Percentiles rank a stretch among this genome's conserved stretches.
phyloP scores from a whole-genome alignment of 2,888 invertebrate genomes.

The Melinopterus prodromus region DNA sequence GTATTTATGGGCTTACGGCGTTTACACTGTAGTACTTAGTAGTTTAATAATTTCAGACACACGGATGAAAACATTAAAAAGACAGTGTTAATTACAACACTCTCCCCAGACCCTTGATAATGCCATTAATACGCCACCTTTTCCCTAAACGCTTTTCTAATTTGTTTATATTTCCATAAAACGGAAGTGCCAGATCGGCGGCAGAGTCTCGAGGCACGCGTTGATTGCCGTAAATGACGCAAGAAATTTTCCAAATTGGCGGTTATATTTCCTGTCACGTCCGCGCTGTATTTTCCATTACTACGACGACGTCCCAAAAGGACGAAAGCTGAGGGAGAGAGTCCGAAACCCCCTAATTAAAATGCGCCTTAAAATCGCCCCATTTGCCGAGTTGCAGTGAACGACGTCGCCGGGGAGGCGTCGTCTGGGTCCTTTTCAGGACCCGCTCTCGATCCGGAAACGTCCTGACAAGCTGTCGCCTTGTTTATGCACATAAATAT shows the following conservation, averaged over 20 bases:
- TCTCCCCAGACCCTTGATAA: too few relatives aligned
- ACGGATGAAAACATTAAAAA: too few relatives aligned
- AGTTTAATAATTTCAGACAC: too few relatives aligned
- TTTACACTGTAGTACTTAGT: too few relatives aligned
- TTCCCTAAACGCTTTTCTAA: constrained; percentile 13
- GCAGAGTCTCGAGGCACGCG: neutral
- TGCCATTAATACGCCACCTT: neutral
- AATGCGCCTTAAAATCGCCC: constrained; percentile 43
- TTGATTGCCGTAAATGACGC: neutral
- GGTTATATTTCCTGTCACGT: constrained; percentile 49
- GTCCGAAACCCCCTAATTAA: constrained; percentile 43
- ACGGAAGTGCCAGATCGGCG: neutral
- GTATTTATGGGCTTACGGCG: too few relatives aligned
- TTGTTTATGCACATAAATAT: constrained; percentile 48
- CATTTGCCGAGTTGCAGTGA: constrained; percentile 18
- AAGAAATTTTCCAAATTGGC: constrained; percentile 45
- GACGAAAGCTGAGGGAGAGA: constrained; percentile 31
- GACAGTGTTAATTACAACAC: too few relatives aligned
- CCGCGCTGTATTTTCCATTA: constrained; percentile 47
- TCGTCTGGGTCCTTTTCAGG: neutral
- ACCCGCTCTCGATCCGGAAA: constrained; percentile 27
- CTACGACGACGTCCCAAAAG: constrained; percentile 35
- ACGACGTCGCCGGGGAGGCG: neutral
- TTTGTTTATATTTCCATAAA: constrained; percentile 18
- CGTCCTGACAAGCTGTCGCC: constrained; percentile 44